Conservation (phyloP, 2,797 vertebrate species). For the Trichosurus vulpecula region DNA sequence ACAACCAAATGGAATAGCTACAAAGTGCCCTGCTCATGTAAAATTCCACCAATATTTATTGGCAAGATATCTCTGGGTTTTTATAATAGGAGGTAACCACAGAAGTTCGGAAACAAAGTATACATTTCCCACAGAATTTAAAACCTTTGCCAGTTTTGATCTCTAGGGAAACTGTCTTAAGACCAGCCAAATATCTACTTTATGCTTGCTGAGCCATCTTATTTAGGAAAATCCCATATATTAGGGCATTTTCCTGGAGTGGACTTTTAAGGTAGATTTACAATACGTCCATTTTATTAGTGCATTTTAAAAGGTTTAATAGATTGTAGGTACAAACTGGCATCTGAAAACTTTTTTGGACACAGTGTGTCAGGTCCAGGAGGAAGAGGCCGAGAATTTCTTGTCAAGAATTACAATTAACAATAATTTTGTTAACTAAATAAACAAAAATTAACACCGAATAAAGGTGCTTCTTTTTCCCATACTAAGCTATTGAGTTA, state of each 20-base stretch:
- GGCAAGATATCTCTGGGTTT: slow-evolving; percentile 42
- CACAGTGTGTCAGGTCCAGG: neutral
- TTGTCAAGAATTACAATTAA: neutral
- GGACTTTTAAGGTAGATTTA: slow-evolving; percentile 50
- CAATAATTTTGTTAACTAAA: neutral
- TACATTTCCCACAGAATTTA: neutral
- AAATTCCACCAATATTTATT: slow-evolving; percentile 49
- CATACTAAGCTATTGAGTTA: slow-evolving; percentile 43
- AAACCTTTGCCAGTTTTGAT: slow-evolving; percentile 18
- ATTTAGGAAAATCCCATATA: slow-evolving; percentile 23
- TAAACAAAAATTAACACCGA: neutral
- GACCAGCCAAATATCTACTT: slow-evolving; percentile 10
- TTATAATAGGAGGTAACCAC: slow-evolving; percentile 6
- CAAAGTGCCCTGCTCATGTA: slow-evolving; percentile 44
- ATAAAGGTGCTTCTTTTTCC: slow-evolving; percentile 20
- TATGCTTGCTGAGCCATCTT: slow-evolving; percentile 48
- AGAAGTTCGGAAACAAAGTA: slow-evolving; percentile 33
- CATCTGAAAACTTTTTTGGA: neutral
- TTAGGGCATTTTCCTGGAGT: slow-evolving; percentile 51
- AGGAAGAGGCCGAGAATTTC: neutral
- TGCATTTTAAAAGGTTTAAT: slow-evolving; percentile 52
- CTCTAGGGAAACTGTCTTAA: neutral
- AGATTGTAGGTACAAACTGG: neutral
- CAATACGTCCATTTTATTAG: slow-evolving; percentile 45
- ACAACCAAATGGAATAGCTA: slow-evolving; percentile 25